Evolutionary conservation across 2,113 vertebrate genomes (phyloP).

Genomic region (Azemiops feae): DNA sequence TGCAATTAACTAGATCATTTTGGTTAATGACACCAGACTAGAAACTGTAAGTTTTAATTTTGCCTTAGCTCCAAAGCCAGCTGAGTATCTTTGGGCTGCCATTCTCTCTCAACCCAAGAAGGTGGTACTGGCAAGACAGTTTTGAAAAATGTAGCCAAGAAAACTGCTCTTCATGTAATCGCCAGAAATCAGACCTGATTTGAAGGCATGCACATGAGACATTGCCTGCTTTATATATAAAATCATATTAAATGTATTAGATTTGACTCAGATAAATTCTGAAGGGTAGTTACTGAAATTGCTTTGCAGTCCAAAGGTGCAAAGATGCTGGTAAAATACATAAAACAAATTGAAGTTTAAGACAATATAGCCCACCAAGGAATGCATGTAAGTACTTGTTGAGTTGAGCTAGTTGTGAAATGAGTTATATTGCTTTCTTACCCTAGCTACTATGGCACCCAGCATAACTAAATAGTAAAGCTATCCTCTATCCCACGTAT

Average conservation of each 20-base stretch:
- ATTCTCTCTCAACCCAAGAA: not conserved
- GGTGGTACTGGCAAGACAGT: not conserved
- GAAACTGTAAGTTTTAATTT: not conserved
- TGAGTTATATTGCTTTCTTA: not conserved
- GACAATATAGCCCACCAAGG: not conserved
- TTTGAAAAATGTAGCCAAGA: not conserved
- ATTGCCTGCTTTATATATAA: not conserved
- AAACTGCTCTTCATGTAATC: not conserved
- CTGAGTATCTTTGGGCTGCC: not conserved
- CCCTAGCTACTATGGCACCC: not conserved
- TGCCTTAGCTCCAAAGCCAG: not conserved
- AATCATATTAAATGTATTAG: conserved; percentile 37
- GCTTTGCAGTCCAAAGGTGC: conserved; percentile 27
- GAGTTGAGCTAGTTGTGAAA: not conserved
- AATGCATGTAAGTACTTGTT: not conserved
- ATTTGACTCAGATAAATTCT: not conserved
- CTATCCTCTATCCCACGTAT: not conserved
- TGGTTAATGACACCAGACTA: not conserved
- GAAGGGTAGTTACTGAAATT: not conserved
- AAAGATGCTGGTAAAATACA: not conserved
- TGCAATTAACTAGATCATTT: not conserved
- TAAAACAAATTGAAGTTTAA: not conserved
- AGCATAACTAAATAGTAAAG: not conserved
- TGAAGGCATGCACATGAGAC: not conserved
- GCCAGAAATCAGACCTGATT: not conserved